Percentiles rank a stretch among this genome's conserved stretches.
These are phyloP conservation scores for Argyresthia goedartella DNA, from an alignment of 2,888 invertebrate genomes.

Conservation along the genomic window DNA sequence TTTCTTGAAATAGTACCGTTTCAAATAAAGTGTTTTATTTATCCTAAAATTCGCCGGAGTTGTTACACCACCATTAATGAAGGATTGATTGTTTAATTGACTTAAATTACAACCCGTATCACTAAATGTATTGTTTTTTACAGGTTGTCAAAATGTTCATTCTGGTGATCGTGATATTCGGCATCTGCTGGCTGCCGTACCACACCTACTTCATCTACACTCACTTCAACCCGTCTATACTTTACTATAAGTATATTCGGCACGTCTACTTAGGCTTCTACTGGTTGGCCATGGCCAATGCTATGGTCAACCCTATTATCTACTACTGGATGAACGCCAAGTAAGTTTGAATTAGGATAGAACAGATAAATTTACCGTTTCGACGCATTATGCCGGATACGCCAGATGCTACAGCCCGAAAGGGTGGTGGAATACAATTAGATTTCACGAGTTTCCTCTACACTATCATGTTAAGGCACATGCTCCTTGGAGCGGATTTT, in stretches of 20 bases:
- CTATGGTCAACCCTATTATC: slow-evolving; percentile 93
- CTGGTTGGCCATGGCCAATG: slow-evolving; percentile 93
- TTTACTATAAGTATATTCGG: slow-evolving; percentile 80
- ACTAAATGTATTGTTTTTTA: too few species aligned
- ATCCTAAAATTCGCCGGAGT: too few species aligned
- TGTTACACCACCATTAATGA: too few species aligned
- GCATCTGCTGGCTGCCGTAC: slow-evolving; percentile 91
- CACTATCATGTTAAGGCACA: neutral
- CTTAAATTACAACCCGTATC: too few species aligned
- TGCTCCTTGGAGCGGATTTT: neutral
- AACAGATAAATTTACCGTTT: neutral
- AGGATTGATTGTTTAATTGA: too few species aligned
- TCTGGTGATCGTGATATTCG: slow-evolving; percentile 86
- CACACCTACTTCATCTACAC: slow-evolving; percentile 89
- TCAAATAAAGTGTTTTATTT: too few species aligned
- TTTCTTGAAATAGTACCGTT: too few species aligned
- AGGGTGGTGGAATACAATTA: neutral
- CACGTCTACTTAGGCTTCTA: slow-evolving; percentile 89
- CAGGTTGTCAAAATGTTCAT: slow-evolving; percentile 94
- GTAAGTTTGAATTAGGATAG: slow-evolving; percentile 47
- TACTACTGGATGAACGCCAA: slow-evolving; percentile 95
- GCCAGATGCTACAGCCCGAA: neutral
- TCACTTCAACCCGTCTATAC: slow-evolving; percentile 76
- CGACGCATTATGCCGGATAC: neutral
- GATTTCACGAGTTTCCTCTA: too few species aligned